phyloP scores from a whole-genome alignment of 2,113 vertebrate genomes.

The Chloropsis cyanopogon region DNA sequence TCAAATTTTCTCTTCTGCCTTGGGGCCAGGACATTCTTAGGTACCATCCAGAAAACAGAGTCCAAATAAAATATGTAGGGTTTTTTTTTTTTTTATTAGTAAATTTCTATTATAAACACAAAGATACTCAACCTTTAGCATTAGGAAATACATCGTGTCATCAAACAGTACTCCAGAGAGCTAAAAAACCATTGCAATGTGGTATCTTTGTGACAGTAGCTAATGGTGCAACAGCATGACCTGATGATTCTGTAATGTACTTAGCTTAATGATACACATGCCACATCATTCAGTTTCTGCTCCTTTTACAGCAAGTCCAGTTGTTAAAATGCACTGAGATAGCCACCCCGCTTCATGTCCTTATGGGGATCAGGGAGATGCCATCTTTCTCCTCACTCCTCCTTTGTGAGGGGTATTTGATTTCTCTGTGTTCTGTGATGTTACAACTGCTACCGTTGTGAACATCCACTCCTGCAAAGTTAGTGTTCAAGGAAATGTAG shows the following conservation, averaged over 20 bases:
- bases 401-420: not conserved
- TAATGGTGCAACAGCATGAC: not conserved
- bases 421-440: not conserved
- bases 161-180: not conserved
- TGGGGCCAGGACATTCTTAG: not conserved
- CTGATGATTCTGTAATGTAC: not conserved
- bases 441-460: not conserved
- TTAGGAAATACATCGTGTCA: not conserved
- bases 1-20: not conserved
- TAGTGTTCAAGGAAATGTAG: not conserved
- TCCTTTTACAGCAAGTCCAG: not conserved
- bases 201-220: not conserved
- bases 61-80: not conserved
- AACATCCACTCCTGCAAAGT: not conserved
- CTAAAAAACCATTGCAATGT: not conserved
- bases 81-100: not conserved
- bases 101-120: not conserved
- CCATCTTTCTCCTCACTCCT: not conserved
- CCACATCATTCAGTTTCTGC: not conserved
- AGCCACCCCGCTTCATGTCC: not conserved
- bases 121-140: not conserved
- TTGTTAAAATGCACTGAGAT: not conserved
- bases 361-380: not conserved
- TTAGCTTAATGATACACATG: not conserved
- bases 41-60: not conserved